Conservation (phyloP, 37 sponge, comb jelly and placozoan species). For the Dysidea cf. avara region DNA sequence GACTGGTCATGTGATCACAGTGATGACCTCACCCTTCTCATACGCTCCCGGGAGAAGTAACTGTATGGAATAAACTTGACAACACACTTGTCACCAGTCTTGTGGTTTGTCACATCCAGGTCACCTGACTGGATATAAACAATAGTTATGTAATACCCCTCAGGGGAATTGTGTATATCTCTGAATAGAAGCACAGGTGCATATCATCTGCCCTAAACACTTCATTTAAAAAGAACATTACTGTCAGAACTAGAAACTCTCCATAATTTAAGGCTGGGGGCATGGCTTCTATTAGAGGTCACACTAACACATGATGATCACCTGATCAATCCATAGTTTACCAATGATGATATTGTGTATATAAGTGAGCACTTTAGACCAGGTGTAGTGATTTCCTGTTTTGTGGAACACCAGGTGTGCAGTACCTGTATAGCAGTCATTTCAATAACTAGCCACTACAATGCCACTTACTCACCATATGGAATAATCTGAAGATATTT, state of each 20-base stretch:
- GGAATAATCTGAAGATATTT: constrained; percentile 85
- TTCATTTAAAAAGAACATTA: too few species aligned
- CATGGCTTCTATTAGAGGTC: too few species aligned
- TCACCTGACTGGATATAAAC: constrained; percentile 92
- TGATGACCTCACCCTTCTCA: constrained; percentile 58
- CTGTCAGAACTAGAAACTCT: too few species aligned
- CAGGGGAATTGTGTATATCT: too few species aligned
- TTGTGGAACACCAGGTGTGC: constrained; percentile 80
- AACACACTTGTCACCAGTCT: constrained; percentile 71
- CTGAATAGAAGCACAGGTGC: too few species aligned
- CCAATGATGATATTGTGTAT: constrained; percentile 99
- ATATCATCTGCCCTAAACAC: too few species aligned
- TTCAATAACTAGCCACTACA: too few species aligned
- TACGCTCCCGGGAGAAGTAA: constrained; percentile 85
- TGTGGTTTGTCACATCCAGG: constrained; percentile 85
- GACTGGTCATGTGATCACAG: too few species aligned
- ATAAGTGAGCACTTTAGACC: constrained; percentile 76
- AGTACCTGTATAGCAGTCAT: constrained; percentile 74
- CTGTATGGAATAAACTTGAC: constrained; percentile 92
- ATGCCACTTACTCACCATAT: too few species aligned
- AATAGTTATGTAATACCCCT: too few species aligned
- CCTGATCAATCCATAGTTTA: constrained; percentile 94
- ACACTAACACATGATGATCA: too few species aligned
- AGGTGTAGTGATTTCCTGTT: constrained; percentile 92
- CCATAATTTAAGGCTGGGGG: too few species aligned